A percentile compares a stretch with the other conserved stretches of the same genome.
Evolutionary conservation across 2,888 invertebrate genomes (phyloP).

Genomic region (Drosophila prostipennis): DNA sequence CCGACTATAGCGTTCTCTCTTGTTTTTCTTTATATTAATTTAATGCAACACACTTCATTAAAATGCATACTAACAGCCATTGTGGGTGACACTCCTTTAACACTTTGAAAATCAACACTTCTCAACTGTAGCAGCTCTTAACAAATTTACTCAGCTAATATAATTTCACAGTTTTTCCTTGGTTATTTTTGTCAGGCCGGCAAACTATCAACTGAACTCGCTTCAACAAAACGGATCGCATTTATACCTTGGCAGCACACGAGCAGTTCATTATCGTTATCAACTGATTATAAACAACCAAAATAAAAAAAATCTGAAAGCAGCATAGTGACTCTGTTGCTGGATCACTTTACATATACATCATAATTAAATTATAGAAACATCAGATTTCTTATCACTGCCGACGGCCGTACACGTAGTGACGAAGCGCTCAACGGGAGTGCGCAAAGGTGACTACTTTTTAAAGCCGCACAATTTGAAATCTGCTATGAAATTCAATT

Average conservation of each 20-base stretch:
- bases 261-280: constrained; percentile 50
- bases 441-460: too few species aligned
- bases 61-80: constrained; percentile 43
- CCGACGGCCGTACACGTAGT: too few species aligned
- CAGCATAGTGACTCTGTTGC: constrained; percentile 29
- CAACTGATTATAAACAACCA: constrained; percentile 52
- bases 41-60: background rate
- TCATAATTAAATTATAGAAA: constrained; percentile 22
- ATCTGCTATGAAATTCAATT: too few species aligned
- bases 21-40: too few species aligned
- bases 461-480: too few species aligned
- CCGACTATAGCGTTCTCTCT: too few species aligned
- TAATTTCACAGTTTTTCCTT: constrained; percentile 12
- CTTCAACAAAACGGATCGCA: constrained; percentile 40
- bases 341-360: constrained; percentile 25
- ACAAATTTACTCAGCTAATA: background rate
- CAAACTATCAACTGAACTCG: constrained; percentile 64
- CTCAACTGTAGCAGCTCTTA: background rate
- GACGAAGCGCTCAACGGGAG: too few species aligned
- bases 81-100: constrained; percentile 9
- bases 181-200: constrained; percentile 17
- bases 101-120: constrained; percentile 5
- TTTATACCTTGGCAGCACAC: constrained; percentile 63
- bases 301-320: constrained; percentile 15
- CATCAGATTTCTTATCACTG: constrained; percentile 46